These are phyloP conservation scores for Acromyrmex echinatior DNA, from an alignment of 1,140 invertebrate species.

Conservation along the genomic window DNA sequence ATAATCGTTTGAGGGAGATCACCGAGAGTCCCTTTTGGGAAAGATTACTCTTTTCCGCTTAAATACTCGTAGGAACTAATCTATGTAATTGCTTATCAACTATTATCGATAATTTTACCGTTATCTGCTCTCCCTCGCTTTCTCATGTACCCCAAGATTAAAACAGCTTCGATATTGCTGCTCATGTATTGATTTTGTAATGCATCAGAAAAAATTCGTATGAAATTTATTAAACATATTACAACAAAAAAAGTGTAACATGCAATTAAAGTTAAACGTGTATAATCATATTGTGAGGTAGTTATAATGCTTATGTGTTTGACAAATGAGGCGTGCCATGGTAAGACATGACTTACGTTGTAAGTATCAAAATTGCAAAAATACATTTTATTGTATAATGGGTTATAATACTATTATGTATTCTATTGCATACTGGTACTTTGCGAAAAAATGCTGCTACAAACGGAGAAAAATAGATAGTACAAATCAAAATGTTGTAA, in stretches of 20 bases:
- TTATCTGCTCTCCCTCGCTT: neutral
- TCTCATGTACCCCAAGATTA: neutral
- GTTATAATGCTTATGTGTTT: neutral
- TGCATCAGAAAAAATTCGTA: neutral
- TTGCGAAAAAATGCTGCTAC: too few relatives aligned
- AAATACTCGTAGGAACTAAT: slow-evolving; percentile 24
- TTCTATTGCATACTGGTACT: too few relatives aligned
- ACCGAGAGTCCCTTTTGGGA: neutral
- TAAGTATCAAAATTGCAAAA: too few relatives aligned
- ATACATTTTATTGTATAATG: too few relatives aligned
- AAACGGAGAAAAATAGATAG: too few relatives aligned
- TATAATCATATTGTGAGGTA: neutral
- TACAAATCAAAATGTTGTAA: too few relatives aligned
- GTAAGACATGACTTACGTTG: too few relatives aligned
- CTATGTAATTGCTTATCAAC: slow-evolving; percentile 2
- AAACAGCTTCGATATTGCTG: neutral
- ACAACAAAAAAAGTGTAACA: neutral
- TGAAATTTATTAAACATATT: neutral
- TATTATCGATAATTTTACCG: neutral
- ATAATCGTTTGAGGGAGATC: slow-evolving; percentile 52
- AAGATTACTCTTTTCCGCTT: neutral
- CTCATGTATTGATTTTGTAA: neutral
- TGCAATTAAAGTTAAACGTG: neutral
- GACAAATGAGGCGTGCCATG: neutral
- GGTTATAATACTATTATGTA: too few relatives aligned